These are phyloP conservation scores for Drosophila quinaria DNA, from an alignment of 2,888 invertebrate species.

Conservation along the genomic window DNA sequence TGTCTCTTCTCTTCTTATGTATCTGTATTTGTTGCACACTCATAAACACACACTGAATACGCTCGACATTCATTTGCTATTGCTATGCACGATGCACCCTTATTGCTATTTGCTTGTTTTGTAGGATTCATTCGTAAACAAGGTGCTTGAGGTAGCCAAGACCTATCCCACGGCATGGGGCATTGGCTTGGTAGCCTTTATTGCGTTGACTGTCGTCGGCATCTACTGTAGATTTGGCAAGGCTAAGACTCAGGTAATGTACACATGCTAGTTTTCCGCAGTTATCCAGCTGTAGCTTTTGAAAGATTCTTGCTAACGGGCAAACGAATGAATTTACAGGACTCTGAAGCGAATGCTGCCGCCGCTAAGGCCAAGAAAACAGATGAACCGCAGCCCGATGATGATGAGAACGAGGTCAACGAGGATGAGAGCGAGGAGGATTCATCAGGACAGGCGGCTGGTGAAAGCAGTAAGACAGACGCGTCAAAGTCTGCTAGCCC, in stretches of 20 bases:
- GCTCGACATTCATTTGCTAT: slow-evolving; percentile 36
- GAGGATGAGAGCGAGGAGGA: slow-evolving; percentile 64
- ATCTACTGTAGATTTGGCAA: slow-evolving; percentile 69
- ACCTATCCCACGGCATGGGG: slow-evolving; percentile 97
- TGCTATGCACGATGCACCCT: slow-evolving; percentile 59
- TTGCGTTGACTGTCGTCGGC: slow-evolving; percentile 91
- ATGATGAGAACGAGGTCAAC: slow-evolving; percentile 81
- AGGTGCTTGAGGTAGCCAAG: slow-evolving; percentile 91
- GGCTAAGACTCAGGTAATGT: slow-evolving; percentile 86
- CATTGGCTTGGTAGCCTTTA: slow-evolving; percentile 92
- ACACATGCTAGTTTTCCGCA: slow-evolving; percentile 30
- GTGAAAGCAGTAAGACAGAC: slow-evolving; percentile 54
- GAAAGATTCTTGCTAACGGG: slow-evolving; percentile 16
- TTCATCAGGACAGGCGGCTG: slow-evolving; percentile 43
- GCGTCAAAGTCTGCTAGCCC: slow-evolving; percentile 76
- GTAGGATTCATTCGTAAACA: slow-evolving; percentile 93
- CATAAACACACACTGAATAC: slow-evolving; percentile 16
- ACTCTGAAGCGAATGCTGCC: slow-evolving; percentile 85
- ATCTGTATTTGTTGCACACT: slow-evolving; percentile 13
- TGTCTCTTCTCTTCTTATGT: slow-evolving; percentile 16
- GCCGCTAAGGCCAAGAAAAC: slow-evolving; percentile 89
- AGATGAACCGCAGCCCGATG: slow-evolving; percentile 89
- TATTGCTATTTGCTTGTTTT: slow-evolving; percentile 72
- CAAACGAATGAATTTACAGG: slow-evolving; percentile 69
- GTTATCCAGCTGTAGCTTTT: neutral